phyloP scores from a whole-genome alignment of 1,140 invertebrate species.

The Cephus cinctus region DNA sequence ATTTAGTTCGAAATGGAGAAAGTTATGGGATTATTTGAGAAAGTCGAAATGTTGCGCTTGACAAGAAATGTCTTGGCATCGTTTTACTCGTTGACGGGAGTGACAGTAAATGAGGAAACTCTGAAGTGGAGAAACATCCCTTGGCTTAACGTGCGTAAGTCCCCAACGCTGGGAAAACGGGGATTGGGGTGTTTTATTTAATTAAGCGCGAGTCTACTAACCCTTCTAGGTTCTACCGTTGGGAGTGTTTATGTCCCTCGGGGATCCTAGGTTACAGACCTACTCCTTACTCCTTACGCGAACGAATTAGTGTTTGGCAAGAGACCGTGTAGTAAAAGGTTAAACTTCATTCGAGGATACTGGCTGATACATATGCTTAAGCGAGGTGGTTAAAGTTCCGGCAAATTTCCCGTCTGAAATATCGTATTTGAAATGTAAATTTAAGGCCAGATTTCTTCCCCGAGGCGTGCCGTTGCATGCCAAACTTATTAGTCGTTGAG shows the following conservation, averaged over 20 bases:
- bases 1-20: too few relatives aligned
- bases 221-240: constrained; percentile 25
- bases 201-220: constrained; percentile 43
- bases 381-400: too few relatives aligned
- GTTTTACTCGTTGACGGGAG: background rate
- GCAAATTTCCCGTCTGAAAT: too few relatives aligned
- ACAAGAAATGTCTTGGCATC: too few relatives aligned
- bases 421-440: too few relatives aligned
- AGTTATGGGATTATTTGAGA: too few relatives aligned
- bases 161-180: constrained; percentile 32
- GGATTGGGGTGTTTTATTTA: constrained; percentile 48
- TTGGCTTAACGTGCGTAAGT: constrained; percentile 33
- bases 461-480: too few relatives aligned
- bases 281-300: constrained; percentile 20
- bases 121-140: constrained; percentile 25
- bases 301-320: constrained; percentile 31
- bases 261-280: constrained; percentile 34
- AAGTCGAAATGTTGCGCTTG: too few relatives aligned
- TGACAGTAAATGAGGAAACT: background rate
- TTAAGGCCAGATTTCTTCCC: too few relatives aligned
- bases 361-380: too few relatives aligned
- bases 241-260: constrained; percentile 40
- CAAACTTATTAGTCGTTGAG: too few relatives aligned
- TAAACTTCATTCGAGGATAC: constrained; percentile 17
- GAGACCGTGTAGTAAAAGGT: constrained; percentile 17